A percentile compares a stretch with the other conserved stretches of the same genome.
phyloP scores from a whole-genome alignment of 2,797 vertebrate species.

The Channa striata region DNA sequence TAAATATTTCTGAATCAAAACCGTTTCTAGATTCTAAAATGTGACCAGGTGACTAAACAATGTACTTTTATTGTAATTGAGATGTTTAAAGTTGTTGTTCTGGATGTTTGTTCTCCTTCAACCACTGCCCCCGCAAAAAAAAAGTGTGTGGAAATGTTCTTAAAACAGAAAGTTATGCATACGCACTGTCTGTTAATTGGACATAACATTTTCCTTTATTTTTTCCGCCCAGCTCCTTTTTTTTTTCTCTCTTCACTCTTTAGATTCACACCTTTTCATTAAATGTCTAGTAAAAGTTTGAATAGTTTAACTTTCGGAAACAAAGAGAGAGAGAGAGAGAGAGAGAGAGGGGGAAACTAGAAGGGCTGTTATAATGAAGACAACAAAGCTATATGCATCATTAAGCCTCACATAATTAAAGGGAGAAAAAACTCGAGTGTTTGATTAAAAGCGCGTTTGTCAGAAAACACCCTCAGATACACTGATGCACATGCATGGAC shows the following conservation, averaged over 20 bases:
- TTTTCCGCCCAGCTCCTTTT: too few species aligned
- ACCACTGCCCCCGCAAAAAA: too few species aligned
- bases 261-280: neutral
- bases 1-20: too few species aligned
- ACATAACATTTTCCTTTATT: neutral
- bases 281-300: constrained; percentile 37
- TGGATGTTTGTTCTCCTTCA: too few species aligned
- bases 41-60: too few species aligned
- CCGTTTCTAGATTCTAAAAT: too few species aligned
- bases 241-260: neutral
- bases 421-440: constrained; percentile 70
- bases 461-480: constrained; percentile 48
- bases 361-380: constrained; percentile 69
- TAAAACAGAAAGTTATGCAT: too few species aligned
- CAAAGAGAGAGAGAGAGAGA: neutral
- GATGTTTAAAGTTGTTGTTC: too few species aligned
- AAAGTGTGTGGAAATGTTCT: too few species aligned
- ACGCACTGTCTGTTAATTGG: too few species aligned
- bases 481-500: neutral
- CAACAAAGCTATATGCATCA: constrained; percentile 65
- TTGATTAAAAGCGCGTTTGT: constrained; percentile 78
- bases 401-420: constrained; percentile 81
- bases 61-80: too few species aligned
- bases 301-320: constrained; percentile 37
- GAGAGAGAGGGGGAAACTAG: neutral